phyloP scores from a whole-genome alignment of 2,113 vertebrate genomes.

The Otis tarda region DNA sequence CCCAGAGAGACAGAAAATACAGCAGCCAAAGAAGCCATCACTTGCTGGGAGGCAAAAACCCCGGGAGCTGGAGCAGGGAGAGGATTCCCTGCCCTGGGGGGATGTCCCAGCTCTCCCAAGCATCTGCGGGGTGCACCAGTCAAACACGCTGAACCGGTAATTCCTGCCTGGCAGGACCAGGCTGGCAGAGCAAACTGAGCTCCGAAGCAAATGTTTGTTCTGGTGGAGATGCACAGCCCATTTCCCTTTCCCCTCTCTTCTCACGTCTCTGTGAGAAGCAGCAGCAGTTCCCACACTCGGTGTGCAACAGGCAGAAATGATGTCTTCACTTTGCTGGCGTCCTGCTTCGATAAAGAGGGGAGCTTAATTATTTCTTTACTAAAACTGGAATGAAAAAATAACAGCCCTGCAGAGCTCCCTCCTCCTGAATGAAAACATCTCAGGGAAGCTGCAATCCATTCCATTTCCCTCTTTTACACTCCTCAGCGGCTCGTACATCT shows the following conservation, averaged over 20 bases:
- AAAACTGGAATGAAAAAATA: not conserved
- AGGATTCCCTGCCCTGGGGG: not conserved
- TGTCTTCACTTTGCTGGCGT: not conserved
- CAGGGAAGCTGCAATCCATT: not conserved
- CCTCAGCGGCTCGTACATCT: not conserved
- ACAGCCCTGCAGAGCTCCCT: not conserved
- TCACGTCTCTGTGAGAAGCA: not conserved
- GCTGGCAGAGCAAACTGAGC: not conserved
- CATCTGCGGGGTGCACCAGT: rapidly evolving
- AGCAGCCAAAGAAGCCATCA: not conserved
- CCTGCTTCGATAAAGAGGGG: not conserved
- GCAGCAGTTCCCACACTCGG: not conserved
- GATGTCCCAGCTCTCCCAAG: not conserved
- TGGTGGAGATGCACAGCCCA: not conserved
- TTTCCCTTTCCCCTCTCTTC: not conserved
- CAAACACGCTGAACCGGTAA: not conserved
- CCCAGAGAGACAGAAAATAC: not conserved
- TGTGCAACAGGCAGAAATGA: not conserved
- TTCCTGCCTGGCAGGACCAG: not conserved
- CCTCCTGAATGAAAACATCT: not conserved
- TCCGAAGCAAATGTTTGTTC: not conserved
- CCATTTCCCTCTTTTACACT: not conserved
- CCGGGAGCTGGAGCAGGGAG: not conserved
- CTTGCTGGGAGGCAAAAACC: not conserved
- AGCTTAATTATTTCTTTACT: not conserved